Percentiles rank a stretch among this genome's conserved stretches.
phyloP scores from a whole-genome alignment of 2,888 invertebrate genomes.

The Catocala nupta region DNA sequence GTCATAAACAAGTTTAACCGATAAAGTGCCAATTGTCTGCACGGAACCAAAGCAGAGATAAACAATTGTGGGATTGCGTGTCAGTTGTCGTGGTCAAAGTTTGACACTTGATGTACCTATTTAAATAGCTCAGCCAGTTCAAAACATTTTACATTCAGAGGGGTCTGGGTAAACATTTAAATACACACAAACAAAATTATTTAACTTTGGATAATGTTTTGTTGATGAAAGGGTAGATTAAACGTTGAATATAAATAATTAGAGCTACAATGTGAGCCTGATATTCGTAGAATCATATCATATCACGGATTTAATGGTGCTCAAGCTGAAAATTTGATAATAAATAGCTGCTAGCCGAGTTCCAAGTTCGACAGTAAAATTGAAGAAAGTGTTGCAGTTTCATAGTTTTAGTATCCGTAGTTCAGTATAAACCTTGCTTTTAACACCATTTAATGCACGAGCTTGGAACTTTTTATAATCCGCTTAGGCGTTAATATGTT shows the following conservation, averaged over 20 bases:
- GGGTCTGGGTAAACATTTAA: conserved; percentile 21
- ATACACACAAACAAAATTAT: conserved; percentile 33
- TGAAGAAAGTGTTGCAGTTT: conserved; percentile 45
- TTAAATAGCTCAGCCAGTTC: conserved; percentile 37
- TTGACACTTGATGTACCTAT: conserved; percentile 36
- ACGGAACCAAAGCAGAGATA: conserved; percentile 13
- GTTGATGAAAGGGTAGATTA: conserved; percentile 23
- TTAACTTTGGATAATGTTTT: conserved; percentile 34
- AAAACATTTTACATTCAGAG: conserved; percentile 43
- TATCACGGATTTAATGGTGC: conserved; percentile 19
- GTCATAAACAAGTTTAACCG: conserved; percentile 19
- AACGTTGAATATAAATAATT: conserved; percentile 1
- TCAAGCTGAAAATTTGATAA: conserved; percentile 22
- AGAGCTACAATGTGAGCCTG: conserved; percentile 1
- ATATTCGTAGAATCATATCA: conserved; percentile 20
- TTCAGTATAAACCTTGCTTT: conserved; percentile 27
- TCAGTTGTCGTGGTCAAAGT: conserved; percentile 25
- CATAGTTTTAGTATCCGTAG: conserved; percentile 35
- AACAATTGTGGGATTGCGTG: conserved; percentile 14
- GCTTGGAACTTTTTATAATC: conserved; percentile 48
- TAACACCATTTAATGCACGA: conserved; percentile 31
- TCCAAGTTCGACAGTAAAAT: conserved; percentile 43
- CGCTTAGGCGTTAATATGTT: conserved; percentile 45
- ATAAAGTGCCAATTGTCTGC: conserved; percentile 22
- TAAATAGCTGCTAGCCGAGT: conserved; percentile 19